A percentile compares a stretch with the other conserved stretches of the same genome.
Conservation (phyloP, 1,140 invertebrate species). For the Lepidurus apus region DNA sequence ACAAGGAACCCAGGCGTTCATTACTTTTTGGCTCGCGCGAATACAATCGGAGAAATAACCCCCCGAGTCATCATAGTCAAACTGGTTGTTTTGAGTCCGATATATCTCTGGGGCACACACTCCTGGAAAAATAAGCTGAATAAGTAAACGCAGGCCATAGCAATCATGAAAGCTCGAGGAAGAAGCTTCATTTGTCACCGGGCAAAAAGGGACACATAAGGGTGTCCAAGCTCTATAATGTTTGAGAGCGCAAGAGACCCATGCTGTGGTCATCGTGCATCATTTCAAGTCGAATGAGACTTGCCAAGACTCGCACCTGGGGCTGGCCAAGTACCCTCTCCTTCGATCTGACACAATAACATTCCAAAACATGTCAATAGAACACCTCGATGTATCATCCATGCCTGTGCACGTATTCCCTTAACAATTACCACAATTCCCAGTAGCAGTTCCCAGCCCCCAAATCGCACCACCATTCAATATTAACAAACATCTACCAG, state of each 20-base stretch:
- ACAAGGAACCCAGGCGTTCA: too few relatives aligned
- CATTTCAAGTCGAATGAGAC: not conserved
- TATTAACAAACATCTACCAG: not conserved
- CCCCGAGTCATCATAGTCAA: not conserved
- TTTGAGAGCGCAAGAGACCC: not conserved
- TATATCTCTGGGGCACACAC: not conserved
- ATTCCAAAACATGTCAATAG: not conserved
- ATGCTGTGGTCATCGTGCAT: slow-evolving; percentile 18
- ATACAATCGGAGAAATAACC: not conserved
- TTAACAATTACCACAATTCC: not conserved
- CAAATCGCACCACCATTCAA: not conserved
- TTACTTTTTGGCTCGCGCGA: not conserved
- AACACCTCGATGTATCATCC: not conserved
- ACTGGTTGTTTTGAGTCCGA: not conserved
- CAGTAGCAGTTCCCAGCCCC: not conserved
- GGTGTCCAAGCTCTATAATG: not conserved
- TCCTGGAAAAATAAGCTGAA: not conserved
- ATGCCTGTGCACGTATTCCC: not conserved
- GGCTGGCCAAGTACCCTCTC: not conserved
- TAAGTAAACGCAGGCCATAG: not conserved
- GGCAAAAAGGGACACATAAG: not conserved
- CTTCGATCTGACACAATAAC: not conserved
- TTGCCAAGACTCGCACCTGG: not conserved
- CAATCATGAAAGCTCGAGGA: not conserved
- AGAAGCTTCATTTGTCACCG: not conserved